A percentile compares a stretch with the other conserved stretches of the same genome.
Conservation (phyloP, 2,113 vertebrate genomes). For the Rattus rattus region DNA sequence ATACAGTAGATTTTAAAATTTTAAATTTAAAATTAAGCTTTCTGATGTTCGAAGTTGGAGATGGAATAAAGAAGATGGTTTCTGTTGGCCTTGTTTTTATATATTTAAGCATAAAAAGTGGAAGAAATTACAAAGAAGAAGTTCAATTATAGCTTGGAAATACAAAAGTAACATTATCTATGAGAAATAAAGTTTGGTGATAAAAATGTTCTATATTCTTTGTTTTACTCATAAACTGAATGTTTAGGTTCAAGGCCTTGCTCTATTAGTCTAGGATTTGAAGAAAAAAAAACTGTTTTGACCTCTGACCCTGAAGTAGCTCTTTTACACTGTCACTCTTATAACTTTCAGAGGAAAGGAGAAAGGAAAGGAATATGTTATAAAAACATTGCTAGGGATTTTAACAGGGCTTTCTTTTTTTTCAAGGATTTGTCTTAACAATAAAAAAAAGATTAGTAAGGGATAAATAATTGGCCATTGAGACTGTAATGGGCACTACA, state of each 20-base stretch:
- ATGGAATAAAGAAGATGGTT: background rate
- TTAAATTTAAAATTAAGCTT: background rate
- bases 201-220: background rate
- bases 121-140: background rate
- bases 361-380: background rate
- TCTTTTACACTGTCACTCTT: background rate
- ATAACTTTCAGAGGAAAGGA: background rate
- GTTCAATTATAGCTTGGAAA: background rate
- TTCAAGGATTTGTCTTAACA: background rate
- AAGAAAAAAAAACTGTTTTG: background rate
- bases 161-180: background rate
- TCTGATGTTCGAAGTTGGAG: background rate
- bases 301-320: background rate
- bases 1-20: background rate
- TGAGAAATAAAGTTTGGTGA: background rate
- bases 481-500: accelerated
- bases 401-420: background rate
- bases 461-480: background rate
- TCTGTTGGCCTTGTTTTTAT: background rate
- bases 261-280: too few species aligned
- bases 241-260: background rate
- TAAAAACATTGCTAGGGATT: background rate
- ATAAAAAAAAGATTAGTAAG: background rate
- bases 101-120: background rate
- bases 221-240: background rate